Base-by-base conservation (phyloP, 2,888 invertebrate species). In the Ophraella communa region DNA sequence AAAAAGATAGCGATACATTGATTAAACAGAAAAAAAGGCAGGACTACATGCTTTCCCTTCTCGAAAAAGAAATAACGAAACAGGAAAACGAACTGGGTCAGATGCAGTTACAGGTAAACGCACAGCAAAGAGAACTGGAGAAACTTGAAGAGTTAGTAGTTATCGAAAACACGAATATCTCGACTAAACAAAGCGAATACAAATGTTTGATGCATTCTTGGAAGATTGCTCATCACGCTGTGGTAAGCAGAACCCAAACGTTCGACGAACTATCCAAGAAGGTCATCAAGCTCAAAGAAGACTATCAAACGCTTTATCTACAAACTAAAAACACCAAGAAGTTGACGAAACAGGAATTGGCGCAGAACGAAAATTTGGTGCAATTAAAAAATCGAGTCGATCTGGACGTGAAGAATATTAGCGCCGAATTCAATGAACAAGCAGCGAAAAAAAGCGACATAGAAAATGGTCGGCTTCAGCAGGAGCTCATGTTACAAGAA, bases 211-310 rank as follows among this genome's bases (percentile, higher is more conserved):
- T 90, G 66, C 87, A 88, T 73, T 85, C 91, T 4, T 93, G 93
- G 93, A 89, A 90, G 76, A 87, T 89, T 11, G 90, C 92, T 42
- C 84, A 93, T 3, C 83, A 88, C 10, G 89, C 88, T 64, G 90
- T 93, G 66, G 85, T 86, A 21, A 87, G 89, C 62, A 81, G 91
- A 20, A 92, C 93, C 77, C 87, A 86, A 72, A 86, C 89, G 1
- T 85, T 87, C 63, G 86, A 87, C 67, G 86, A 88, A 52, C 84
- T 90, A 0, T 84, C 84, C 51, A 83, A 85, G 30, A 88, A 90
- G 71, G 27, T 61, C 2, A 42, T 24, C 62, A 81, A 83, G 54
- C 81, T 88, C 62, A 85, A 86, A 5, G 79, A 80, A 61, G 75
- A 76, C 52, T 64, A 77, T n/a, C 76, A 76, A 51, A 73, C 64